Evolutionary conservation across 2,797 vertebrate genomes (phyloP), one percentile per base, ranked within the genome.

Genomic region (Sarcoramphus papa): DNA sequence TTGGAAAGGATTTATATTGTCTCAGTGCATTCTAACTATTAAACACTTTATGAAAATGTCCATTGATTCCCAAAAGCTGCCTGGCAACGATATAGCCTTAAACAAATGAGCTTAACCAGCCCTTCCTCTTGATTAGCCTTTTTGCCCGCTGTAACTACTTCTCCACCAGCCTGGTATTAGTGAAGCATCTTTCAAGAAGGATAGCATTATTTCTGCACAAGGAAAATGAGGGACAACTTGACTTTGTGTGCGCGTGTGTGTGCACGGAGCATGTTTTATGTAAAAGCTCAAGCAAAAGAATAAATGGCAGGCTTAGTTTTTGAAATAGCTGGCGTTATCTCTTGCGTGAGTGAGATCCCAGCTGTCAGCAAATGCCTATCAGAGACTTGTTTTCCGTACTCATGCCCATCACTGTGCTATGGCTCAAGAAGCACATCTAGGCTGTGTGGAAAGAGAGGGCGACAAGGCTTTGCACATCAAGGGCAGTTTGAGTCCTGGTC

Each of bases 1-100:
- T 96, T 94, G 89, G 88, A 95, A 89, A 80, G 77, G 37, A 20
- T 87, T 95, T 92, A 33, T 21, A 74, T 87, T 68, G 67, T 77
- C 90, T 92, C 56, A 51, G 90, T 77, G 67, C 85, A 74, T 91
- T 92, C 51, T 70, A 86, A 84, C 54, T 90, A 53, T 68, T 93
- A 89, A 93, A 68, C 6, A 11, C 31, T 82, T 88, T 11, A 68
- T 76, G 63, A 93, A 94, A 95, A 92, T 74, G 13, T 45, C 64
- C 48, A 87, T 37, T 95, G 80, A 94, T 87, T 92, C 53, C 48
- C 60, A 81, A 91, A 77, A 96, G 25, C 37, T 81, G 35, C 53
- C 60, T 94, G 82, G 33, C 72, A 88, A 80, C 8, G 33, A 64
- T 50, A 75, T 2, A 75, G 62, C 62, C 20, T 90, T 83, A 41